Conservation (phyloP, 2,113 vertebrate species). For the Symphodus melops region DNA sequence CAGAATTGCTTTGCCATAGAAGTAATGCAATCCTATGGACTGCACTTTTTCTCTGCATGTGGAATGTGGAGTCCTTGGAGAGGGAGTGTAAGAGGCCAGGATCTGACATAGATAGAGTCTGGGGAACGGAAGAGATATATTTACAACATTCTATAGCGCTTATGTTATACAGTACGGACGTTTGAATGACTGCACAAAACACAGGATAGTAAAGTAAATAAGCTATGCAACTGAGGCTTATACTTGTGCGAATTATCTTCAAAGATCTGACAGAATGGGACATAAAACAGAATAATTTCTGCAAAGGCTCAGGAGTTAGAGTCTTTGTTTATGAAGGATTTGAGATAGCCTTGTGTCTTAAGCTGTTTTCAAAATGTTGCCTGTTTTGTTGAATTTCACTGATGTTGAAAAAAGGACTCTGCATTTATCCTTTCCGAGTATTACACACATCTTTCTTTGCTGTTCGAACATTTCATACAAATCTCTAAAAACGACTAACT, state of each 20-base stretch:
- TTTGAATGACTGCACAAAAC: conserved; percentile 8
- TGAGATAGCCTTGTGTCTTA: conserved; percentile 10
- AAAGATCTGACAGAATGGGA: conserved; percentile 40
- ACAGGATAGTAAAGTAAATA: conserved; percentile 31
- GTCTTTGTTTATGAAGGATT: conserved; percentile 27
- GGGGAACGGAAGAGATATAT: conserved; percentile 60
- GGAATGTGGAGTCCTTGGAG: conserved; percentile 71
- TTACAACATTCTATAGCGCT: conserved; percentile 42
- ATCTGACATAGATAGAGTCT: conserved; percentile 51
- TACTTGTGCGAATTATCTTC: conserved; percentile 23
- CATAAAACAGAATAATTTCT: conserved; percentile 39
- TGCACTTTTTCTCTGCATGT: conserved; percentile 50
- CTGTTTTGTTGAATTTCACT: conserved; percentile 19
- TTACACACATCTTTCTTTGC: not conserved
- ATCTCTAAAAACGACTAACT: not conserved
- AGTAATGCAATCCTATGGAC: conserved; percentile 57
- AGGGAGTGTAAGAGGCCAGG: conserved; percentile 51
- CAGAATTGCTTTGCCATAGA: conserved; percentile 45
- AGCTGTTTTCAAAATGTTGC: conserved; percentile 9
- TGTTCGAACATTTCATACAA: conserved; percentile 15
- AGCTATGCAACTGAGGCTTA: not conserved
- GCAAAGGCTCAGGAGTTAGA: conserved; percentile 21
- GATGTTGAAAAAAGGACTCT: not conserved
- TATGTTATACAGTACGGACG: conserved; percentile 21
- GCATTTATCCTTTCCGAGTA: not conserved